Conservation (phyloP, 2,888 invertebrate species). For the Synergus umbraculus region DNA sequence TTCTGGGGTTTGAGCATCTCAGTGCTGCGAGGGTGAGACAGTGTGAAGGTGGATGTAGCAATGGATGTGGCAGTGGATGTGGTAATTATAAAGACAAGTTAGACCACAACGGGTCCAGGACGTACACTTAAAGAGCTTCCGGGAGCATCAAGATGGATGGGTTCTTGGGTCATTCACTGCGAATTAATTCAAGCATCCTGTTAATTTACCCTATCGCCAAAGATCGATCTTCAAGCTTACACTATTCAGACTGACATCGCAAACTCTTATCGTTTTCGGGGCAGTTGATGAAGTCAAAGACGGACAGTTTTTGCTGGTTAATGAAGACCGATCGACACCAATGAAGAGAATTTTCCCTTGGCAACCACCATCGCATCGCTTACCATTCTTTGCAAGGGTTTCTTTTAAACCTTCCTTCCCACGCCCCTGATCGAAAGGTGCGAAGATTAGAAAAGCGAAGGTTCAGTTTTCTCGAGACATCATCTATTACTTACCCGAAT, state of each 20-base stretch:
- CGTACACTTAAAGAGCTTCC: conserved; percentile 38
- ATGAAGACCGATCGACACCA: conserved; percentile 52
- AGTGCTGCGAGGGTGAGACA: conserved; percentile 39
- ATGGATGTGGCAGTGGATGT: conserved; percentile 43
- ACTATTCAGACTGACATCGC: conserved; percentile 39
- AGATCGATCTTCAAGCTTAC: conserved; percentile 47
- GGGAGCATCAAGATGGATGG: conserved; percentile 61
- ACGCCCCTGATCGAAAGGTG: not conserved
- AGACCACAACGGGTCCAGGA: conserved; percentile 35
- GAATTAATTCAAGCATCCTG: conserved; percentile 68
- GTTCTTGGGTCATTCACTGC: conserved; percentile 61
- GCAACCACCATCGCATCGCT: conserved; percentile 32
- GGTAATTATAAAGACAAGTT: conserved; percentile 48
- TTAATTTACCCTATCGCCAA: conserved; percentile 64
- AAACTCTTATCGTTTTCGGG: conserved; percentile 48
- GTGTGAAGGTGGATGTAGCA: conserved; percentile 34
- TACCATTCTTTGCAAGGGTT: not conserved
- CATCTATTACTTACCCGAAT: conserved; percentile 20
- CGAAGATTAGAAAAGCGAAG: not conserved
- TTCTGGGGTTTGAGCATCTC: conserved; percentile 49
- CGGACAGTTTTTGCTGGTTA: conserved; percentile 46
- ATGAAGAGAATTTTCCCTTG: conserved; percentile 39
- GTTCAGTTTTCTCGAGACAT: not conserved
- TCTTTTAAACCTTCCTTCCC: not conserved
- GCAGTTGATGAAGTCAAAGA: conserved; percentile 41